These are phyloP conservation scores for Fissipunctia ypsillon DNA, from an alignment of 2,888 invertebrate species.

Conservation along the genomic window DNA sequence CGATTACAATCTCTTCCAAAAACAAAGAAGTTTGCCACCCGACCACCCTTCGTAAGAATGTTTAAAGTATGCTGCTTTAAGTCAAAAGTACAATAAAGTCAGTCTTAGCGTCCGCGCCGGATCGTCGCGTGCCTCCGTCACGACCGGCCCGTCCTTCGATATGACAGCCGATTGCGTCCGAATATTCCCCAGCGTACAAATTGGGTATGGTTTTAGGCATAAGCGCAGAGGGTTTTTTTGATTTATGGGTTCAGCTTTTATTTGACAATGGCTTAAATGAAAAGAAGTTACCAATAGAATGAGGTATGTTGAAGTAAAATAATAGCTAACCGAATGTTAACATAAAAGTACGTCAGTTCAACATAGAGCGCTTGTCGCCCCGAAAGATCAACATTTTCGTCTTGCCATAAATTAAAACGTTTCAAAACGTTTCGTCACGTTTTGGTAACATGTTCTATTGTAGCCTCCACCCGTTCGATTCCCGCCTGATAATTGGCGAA, in stretches of 20 bases:
- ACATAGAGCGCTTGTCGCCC: too few species aligned
- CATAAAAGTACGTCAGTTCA: not conserved
- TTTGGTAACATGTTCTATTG: too few species aligned
- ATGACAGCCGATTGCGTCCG: slow-evolving; percentile 52
- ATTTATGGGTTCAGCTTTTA: not conserved
- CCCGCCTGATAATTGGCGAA: too few species aligned
- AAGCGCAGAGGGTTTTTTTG: slow-evolving; percentile 14
- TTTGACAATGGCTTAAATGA: not conserved
- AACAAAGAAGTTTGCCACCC: slow-evolving; percentile 39
- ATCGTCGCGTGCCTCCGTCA: slow-evolving; percentile 52
- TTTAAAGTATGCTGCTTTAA: slow-evolving; percentile 58
- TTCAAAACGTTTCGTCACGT: too few species aligned
- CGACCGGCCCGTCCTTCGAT: slow-evolving; percentile 25
- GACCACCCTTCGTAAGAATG: slow-evolving; percentile 53
- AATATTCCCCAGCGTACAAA: slow-evolving; percentile 42
- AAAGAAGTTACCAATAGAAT: not conserved
- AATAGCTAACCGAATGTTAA: too few species aligned
- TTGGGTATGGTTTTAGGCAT: slow-evolving; percentile 28
- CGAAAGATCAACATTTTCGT: not conserved
- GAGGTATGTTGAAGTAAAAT: not conserved
- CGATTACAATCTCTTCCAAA: slow-evolving; percentile 56
- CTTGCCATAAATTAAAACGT: too few species aligned
- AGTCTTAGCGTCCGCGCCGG: slow-evolving; percentile 44
- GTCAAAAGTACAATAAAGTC: slow-evolving; percentile 59
- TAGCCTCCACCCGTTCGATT: too few species aligned